phyloP scores from a whole-genome alignment of 2,113 vertebrate genomes.

The Corythornis madagascariensis region DNA sequence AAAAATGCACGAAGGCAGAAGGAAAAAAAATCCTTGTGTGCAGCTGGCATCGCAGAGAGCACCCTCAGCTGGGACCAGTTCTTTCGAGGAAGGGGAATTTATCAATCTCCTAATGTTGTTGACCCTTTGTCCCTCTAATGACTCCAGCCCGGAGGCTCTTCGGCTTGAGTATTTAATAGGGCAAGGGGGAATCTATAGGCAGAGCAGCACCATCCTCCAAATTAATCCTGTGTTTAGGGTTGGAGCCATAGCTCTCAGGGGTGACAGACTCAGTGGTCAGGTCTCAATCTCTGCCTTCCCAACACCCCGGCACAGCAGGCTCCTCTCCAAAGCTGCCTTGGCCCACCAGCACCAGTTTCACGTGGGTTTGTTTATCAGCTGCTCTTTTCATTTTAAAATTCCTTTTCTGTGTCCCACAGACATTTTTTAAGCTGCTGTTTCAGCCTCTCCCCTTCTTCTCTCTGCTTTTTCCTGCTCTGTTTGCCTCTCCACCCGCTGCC shows the following conservation, averaged over 20 bases:
- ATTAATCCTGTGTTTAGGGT: not conserved
- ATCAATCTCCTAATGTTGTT: slow-evolving; percentile 57
- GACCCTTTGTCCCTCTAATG: slow-evolving; percentile 49
- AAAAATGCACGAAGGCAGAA: not conserved
- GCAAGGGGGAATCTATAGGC: not conserved
- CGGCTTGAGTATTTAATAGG: not conserved
- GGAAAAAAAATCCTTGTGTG: slow-evolving; percentile 9
- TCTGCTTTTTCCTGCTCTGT: not conserved
- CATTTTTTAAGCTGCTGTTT: not conserved
- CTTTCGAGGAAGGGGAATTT: slow-evolving; percentile 20
- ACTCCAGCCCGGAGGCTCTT: slow-evolving; percentile 55
- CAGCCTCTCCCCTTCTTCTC: not conserved
- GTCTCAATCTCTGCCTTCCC: not conserved
- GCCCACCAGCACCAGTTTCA: not conserved
- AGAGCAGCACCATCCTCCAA: slow-evolving; percentile 18
- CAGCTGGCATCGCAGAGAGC: slow-evolving; percentile 65
- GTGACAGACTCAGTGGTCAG: not conserved
- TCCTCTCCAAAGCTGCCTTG: not conserved
- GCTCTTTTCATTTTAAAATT: not conserved
- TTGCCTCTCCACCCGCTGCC: fast-evolving
- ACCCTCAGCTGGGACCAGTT: slow-evolving; percentile 4
- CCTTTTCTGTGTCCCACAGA: not conserved
- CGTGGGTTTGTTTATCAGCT: not conserved
- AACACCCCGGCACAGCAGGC: not conserved
- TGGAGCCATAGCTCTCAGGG: not conserved